Evolutionary conservation across 2,113 vertebrate genomes (phyloP), one percentile per base, ranked within the genome.

Genomic region (Myiopsitta monachus): DNA sequence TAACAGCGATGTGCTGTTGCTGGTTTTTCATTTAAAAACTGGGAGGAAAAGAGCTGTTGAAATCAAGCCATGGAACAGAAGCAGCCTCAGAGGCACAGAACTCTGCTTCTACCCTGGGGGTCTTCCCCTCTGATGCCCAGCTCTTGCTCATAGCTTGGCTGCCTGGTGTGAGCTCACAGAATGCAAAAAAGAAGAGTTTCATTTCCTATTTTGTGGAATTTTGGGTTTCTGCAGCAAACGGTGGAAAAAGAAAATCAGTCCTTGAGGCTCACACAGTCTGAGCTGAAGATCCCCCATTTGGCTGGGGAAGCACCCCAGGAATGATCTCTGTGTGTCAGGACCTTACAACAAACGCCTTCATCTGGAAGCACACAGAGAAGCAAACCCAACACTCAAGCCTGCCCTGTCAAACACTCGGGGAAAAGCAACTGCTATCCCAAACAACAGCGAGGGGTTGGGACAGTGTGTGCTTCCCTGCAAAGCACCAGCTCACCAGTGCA

Each of bases 301-400:
- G 21, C n/a, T 79, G 46, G 26, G 43, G 51, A 43, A 52, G n/a
- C 13, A 38, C 14, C 55, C 59, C 46, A 18, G 33, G 28, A 63
- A 17, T 4, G 21, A 78, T 5, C 9, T 4, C 3, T 4, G 9
- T 3, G 0, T 7, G 9, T 21, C 3, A 2, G 67, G 54, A 52
- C 43, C 62, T 36, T 7, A 6, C 5, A 1, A 4, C 36, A 38
- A 27, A 10, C 26, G 6, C 36, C 41, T 67, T 17, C 27, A 24
- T 36, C 69, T 75, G 68, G 46, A 54, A 39, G 46, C 55, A 8
- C 15, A 21, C 10, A 14, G 41, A 43, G 75, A 27, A 57, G 51
- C 36, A 38, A 72, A 46, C 15, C 18, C 36, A 22, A 4, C 3
- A 3, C 26, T 1, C 1, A 2, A 82, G 26, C 26, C 43, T 36